Conservation (phyloP, 92 coral and sea anemone genomes). For the Palythoa grandiflora region DNA sequence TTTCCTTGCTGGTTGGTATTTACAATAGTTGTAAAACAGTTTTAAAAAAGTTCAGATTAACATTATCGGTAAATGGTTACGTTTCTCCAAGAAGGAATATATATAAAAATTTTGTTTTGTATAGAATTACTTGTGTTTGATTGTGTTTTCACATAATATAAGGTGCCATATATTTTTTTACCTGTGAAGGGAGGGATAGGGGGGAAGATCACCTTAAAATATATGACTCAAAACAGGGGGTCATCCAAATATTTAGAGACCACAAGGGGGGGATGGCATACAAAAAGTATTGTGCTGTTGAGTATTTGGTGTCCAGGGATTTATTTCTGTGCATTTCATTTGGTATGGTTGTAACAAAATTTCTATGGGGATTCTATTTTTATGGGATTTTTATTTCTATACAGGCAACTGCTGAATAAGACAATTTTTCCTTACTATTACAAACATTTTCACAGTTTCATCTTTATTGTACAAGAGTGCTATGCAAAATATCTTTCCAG, state of each 20-base stretch:
- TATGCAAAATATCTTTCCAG: conserved; percentile 48
- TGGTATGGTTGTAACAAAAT: conserved; percentile 3
- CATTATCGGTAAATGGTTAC: not conserved
- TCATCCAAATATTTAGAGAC: no score
- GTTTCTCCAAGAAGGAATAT: not conserved
- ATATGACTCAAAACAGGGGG: no score
- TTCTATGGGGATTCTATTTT: not conserved
- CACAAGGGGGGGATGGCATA: not conserved
- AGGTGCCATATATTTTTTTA: not conserved
- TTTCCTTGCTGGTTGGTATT: conserved; percentile 4
- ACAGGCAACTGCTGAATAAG: not conserved
- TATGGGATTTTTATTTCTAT: conserved; percentile 4
- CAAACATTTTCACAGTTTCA: not conserved
- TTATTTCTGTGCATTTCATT: not conserved
- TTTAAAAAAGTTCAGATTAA: not conserved
- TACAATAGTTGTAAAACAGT: not conserved
- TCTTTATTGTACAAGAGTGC: not conserved
- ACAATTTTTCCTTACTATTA: not conserved
- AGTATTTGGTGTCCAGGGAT: not conserved
- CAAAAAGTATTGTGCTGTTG: not conserved
- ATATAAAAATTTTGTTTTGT: not conserved
- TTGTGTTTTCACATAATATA: not conserved
- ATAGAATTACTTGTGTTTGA: not conserved
- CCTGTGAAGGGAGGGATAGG: not conserved
- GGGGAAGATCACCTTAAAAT: not conserved